These are phyloP conservation scores for Nasonia oneida DNA, from an alignment of 2,888 invertebrate genomes.

Conservation along the genomic window DNA sequence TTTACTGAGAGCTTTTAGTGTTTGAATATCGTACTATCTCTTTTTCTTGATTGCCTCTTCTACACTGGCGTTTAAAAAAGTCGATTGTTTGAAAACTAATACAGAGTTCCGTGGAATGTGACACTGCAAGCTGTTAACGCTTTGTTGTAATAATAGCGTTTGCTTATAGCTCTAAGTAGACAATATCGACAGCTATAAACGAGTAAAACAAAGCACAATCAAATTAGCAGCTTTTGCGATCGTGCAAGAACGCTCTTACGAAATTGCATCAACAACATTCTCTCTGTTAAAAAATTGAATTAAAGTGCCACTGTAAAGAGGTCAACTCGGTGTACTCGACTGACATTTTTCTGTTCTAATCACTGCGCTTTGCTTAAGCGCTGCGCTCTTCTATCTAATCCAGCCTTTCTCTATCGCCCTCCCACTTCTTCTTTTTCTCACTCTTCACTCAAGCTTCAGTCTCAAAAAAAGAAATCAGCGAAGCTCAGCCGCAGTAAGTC, in stretches of 20 bases:
- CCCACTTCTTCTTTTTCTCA: not conserved
- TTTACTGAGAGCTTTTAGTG: not conserved
- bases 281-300: not conserved
- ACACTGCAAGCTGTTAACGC: not conserved
- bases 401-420: not conserved
- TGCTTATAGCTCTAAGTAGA: not conserved
- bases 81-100: not conserved
- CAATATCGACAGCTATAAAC: not conserved
- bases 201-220: not conserved
- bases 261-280: not conserved
- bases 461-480: not conserved
- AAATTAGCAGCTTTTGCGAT: not conserved
- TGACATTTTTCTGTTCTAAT: conserved; percentile 9
- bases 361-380: conserved; percentile 52
- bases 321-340: not conserved
- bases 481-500: not conserved
- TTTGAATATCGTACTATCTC: conserved; percentile 33
- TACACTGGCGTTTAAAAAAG: conserved; percentile 43
- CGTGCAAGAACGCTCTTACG: not conserved
- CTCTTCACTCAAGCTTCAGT: not conserved
- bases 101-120: not conserved
- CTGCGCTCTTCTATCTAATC: conserved; percentile 12
- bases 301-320: conserved; percentile 35
- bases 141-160: not conserved
- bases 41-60: conserved; percentile 36